Evolutionary conservation across 2,888 invertebrate species (phyloP), one percentile per base, ranked within the genome.

Genomic region (Spicauda simplicius): DNA sequence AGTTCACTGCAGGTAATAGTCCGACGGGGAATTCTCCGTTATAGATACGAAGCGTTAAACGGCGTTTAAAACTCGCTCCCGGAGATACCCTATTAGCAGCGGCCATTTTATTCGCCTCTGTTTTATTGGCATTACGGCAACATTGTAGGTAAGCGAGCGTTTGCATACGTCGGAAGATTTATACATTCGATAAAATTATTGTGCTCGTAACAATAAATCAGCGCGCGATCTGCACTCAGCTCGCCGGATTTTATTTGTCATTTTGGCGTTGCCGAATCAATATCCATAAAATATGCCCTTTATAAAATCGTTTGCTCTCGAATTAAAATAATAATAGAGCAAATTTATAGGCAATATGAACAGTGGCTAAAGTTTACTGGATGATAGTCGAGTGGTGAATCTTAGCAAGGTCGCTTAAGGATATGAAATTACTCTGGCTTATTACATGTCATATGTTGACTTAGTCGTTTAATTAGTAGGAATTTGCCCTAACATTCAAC

Each of bases 181-280:
- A 66, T 66, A 61, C 55, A 55, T 66, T 50, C 66, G 60, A 66
- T 61, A 61, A 66, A 66, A 61, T 66, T 60, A 66, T 66, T 61
- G 55, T 54, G 56, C 66, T 54, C 55, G 66, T 61, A 61, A 55
- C 60, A 50, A 66, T 66, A 66, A 66, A 66, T 66, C 66, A 60
- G 60, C 60, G 48, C 54, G 66, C 45, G 45, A 60, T 55, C 66
- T 60, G 66, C 65, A 54, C 59, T 65, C 65, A 20, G 65, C 45
- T 55, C 48, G 33, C 55, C 60, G 60, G 60, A 66, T 60, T 60
- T 60, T 66, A 66, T 66, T 66, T 66, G 60, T 66, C 66, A 66
- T 66, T 66, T 66, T 37, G 54, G 48, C 66, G 66, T 55, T 55
- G 60, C 48, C 66, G 55, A 66, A 66, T 65, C 65, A 65, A 65